Conservation (phyloP, 2,113 vertebrate genomes). For the Megalops atlanticus region DNA sequence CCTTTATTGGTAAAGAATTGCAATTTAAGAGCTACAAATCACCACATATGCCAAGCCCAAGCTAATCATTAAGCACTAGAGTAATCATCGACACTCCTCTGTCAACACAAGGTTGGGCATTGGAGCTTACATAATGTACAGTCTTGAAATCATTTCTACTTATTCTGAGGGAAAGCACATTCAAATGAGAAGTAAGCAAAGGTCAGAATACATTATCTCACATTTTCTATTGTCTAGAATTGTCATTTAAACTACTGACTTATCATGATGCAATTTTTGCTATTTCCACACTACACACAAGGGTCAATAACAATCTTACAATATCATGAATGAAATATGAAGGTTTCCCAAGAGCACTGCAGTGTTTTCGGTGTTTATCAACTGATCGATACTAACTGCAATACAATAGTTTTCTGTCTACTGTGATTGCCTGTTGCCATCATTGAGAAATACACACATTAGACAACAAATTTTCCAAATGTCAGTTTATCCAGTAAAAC, state of each 20-base stretch:
- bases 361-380: too few species aligned
- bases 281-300: background rate
- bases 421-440: background rate
- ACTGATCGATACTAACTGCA: too few species aligned
- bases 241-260: background rate
- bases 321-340: too few species aligned
- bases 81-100: constrained; percentile 12
- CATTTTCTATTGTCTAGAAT: background rate
- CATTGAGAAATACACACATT: background rate
- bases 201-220: background rate
- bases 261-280: background rate
- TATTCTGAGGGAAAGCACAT: background rate
- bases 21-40: constrained; percentile 26
- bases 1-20: constrained; percentile 18
- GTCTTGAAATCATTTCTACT: background rate
- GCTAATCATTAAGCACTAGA: constrained; percentile 11
- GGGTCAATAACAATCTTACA: too few species aligned
- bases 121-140: background rate
- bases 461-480: background rate
- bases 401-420: too few species aligned
- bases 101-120: background rate
- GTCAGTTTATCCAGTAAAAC: background rate
- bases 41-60: background rate
- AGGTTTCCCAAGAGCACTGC: too few species aligned
- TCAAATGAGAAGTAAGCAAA: background rate